These are phyloP conservation scores for Argynnis bischoffii DNA, from an alignment of 2,888 invertebrate species.

Conservation along the genomic window DNA sequence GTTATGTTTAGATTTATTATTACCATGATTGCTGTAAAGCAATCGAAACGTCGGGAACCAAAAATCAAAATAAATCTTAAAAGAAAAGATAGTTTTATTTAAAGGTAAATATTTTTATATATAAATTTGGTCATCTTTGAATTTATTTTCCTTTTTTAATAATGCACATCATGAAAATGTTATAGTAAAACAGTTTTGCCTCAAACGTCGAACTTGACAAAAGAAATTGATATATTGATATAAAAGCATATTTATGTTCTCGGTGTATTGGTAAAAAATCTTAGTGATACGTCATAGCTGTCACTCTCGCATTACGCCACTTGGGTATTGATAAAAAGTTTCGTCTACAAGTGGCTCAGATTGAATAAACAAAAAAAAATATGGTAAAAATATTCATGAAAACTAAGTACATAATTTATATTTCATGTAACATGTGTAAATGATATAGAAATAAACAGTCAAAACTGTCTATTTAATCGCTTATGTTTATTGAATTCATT, in stretches of 20 bases:
- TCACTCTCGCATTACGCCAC: constrained; percentile 68
- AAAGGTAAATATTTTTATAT: no score
- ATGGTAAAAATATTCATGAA: neutral
- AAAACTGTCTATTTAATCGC: no score
- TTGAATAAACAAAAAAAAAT: constrained; percentile 30
- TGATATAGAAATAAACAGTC: no score
- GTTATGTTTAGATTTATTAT: no score
- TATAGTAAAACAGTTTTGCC: constrained; percentile 46
- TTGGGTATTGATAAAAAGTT: constrained; percentile 71
- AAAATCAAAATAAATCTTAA: no score
- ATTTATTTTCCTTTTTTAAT: neutral
- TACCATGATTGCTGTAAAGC: no score
- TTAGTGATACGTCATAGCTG: constrained; percentile 79
- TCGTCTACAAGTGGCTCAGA: constrained; percentile 38
- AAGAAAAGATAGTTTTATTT: no score
- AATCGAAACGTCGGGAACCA: no score
- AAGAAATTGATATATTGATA: constrained; percentile 78
- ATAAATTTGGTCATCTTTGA: no score
- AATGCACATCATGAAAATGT: constrained; percentile 51
- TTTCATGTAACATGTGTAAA: no score
- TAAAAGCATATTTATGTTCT: constrained; percentile 82
- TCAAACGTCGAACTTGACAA: constrained; percentile 64
- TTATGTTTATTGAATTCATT: no score
- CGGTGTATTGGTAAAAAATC: constrained; percentile 72
- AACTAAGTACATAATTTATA: no score